Base-by-base conservation (phyloP, 2,797 vertebrate species). In the Phalloptychus januarius region DNA sequence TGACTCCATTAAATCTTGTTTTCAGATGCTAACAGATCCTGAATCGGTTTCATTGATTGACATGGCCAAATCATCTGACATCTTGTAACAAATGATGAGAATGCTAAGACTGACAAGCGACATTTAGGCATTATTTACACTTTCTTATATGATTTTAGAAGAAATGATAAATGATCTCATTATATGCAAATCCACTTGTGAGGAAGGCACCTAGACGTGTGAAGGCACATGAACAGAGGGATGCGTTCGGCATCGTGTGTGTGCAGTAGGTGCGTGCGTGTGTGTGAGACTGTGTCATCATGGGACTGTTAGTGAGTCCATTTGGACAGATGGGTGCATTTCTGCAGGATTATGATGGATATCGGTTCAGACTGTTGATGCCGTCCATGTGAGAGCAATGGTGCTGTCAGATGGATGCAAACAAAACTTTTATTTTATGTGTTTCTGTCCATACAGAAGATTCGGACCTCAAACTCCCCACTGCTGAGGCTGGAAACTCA, bases 11-110 rank as follows among this genome's bases (percentile, higher is more conserved):
- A 94, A 92, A n/a, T n/a, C n/a, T n/a, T n/a, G 72, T 80, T 83
- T 91, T 83, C 86, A 56, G 89, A 88, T 40, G 78, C 79, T 90
- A 88, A 85, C 89, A 65, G 74, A 71, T 71, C 75, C 86, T 86
- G 93, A 95, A 94, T 95, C 79, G 88, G 56, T 86, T 87, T 92
- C 90, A 92, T 95, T 93, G n/a, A 94, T 72, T 0, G 73, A n/a
- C 13, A 50, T 18, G 33, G 87, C 71, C 86, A 87, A 94, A 93
- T 93, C 89, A 85, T 86, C 86, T 80, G 61, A 71, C 83, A 81
- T 70, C 40, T 36, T 38, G 83, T 93, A 94, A 95, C 92, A 90
- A 87, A 90, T 58, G 87, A 93, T 90, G 87, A 83, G 83, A 78
- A 93, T 89, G 87, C 90, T 83, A 0, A 86, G 92, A 93, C 85